Percentiles rank a stretch among this genome's conserved stretches.
These are phyloP conservation scores for Oenanthe melanoleuca DNA, from an alignment of 2,113 vertebrate genomes.

Conservation along the genomic window DNA sequence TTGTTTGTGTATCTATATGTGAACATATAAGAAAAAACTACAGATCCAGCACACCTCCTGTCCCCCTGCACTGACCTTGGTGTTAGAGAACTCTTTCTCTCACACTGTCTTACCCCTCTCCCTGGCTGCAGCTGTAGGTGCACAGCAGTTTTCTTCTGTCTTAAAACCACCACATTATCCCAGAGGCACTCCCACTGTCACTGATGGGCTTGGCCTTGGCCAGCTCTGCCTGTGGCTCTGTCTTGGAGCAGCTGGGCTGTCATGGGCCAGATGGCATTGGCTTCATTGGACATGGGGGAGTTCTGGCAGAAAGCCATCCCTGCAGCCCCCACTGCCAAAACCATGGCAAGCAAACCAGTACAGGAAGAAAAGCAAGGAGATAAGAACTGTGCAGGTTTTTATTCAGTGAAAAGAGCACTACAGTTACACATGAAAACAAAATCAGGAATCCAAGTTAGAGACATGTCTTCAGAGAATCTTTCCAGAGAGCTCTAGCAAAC, in stretches of 20 bases:
- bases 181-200: accelerated
- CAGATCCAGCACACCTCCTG: too few relatives aligned
- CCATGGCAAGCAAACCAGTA: not conserved
- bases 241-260: not conserved
- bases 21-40: too few relatives aligned
- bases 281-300: not conserved
- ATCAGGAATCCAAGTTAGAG: not conserved
- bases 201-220: not conserved
- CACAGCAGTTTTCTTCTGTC: not conserved
- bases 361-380: not conserved
- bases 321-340: not conserved
- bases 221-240: not conserved
- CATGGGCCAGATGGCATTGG: not conserved
- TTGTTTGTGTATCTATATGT: too few relatives aligned
- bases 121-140: not conserved
- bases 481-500: not conserved
- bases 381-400: not conserved
- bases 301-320: not conserved
- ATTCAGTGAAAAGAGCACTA: not conserved
- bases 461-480: not conserved
- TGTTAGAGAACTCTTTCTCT: not conserved
- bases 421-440: not conserved
- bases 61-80: not conserved
- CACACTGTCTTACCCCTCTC: not conserved
- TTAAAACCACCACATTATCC: not conserved